Evolutionary conservation across 2,113 vertebrate genomes (phyloP).

Genomic region (Amphiprion percula): DNA sequence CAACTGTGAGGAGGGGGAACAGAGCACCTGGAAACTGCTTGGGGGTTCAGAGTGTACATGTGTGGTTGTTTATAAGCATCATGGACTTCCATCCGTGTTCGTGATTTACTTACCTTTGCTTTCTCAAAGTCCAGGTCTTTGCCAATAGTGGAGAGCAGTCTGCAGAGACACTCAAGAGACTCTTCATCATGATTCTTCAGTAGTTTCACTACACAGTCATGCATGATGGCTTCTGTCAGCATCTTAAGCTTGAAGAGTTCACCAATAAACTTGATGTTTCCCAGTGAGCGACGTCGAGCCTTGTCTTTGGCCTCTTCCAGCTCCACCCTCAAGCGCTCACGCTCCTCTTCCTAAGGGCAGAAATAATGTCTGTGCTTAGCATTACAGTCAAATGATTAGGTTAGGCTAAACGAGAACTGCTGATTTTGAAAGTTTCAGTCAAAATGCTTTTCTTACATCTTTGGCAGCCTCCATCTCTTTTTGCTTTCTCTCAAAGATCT

Average conservation of each 20-base stretch:
- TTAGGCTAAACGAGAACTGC: not conserved
- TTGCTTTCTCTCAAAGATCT: conserved; percentile 96
- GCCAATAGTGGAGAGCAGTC: conserved; percentile 96
- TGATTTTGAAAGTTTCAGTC: not conserved
- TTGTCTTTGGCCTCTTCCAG: conserved; percentile 90
- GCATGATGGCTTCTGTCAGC: conserved; percentile 99
- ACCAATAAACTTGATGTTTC: conserved; percentile 98
- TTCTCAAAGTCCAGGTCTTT: conserved; percentile 99
- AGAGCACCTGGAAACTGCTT: too few species aligned
- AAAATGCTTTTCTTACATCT: conserved; percentile 80
- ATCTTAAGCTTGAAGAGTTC: conserved; percentile 99
- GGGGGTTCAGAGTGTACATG: too few species aligned
- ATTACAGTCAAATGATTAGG: not conserved
- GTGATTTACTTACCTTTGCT: conserved; percentile 85
- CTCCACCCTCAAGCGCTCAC: conserved; percentile 91
- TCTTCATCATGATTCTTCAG: conserved; percentile 98
- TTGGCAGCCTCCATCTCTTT: conserved; percentile 93
- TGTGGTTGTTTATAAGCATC: not conserved
- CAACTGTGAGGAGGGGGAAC: too few species aligned
- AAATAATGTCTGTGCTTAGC: conserved; percentile 5
- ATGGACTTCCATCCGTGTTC: not conserved
- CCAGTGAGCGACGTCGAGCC: conserved; percentile 93
- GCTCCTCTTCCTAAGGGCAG: conserved; percentile 85
- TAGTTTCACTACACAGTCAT: conserved; percentile 97
- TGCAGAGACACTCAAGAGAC: conserved; percentile 97